Percentiles rank a stretch among this genome's conserved stretches.
Evolutionary conservation across 2,888 invertebrate genomes (phyloP).

Genomic region (Liopterus haemorrhoidalis): DNA sequence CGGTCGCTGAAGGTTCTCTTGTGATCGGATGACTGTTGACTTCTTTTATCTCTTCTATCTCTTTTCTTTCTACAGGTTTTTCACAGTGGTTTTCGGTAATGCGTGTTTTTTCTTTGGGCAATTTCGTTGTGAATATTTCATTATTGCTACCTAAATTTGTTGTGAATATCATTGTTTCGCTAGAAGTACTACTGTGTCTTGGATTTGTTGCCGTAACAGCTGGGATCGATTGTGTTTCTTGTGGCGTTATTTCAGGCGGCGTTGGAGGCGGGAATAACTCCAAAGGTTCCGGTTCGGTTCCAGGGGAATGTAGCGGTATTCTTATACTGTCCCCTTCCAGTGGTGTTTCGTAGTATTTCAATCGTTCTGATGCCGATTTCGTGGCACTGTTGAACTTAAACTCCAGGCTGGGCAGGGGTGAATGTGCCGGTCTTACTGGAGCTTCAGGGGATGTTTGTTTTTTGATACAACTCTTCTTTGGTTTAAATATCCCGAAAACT

Average conservation of each 20-base stretch:
- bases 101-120: constrained; percentile 39
- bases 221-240: constrained; percentile 2
- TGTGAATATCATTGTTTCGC: constrained; percentile 55
- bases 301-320: constrained; percentile 68
- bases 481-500: constrained; percentile 62
- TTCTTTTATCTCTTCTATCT: constrained; percentile 5
- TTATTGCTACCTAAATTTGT: constrained; percentile 64
- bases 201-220: constrained; percentile 25
- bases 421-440: constrained; percentile 38
- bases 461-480: constrained; percentile 49
- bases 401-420: constrained; percentile 28
- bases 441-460: constrained; percentile 41
- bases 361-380: constrained; percentile 27
- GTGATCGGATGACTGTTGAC: neutral
- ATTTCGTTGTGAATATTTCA: constrained; percentile 57
- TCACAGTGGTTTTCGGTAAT: constrained; percentile 10
- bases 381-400: constrained; percentile 37
- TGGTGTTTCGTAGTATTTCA: constrained; percentile 60
- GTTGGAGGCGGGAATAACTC: constrained; percentile 10
- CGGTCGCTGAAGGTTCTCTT: neutral
- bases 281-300: constrained; percentile 8
- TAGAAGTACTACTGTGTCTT: constrained; percentile 44
- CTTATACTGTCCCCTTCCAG: constrained; percentile 59
- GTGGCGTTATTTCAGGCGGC: neutral
- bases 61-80: constrained; percentile 19